phyloP scores from a whole-genome alignment of 2,797 vertebrate species.

The Setipinna tenuifilis region DNA sequence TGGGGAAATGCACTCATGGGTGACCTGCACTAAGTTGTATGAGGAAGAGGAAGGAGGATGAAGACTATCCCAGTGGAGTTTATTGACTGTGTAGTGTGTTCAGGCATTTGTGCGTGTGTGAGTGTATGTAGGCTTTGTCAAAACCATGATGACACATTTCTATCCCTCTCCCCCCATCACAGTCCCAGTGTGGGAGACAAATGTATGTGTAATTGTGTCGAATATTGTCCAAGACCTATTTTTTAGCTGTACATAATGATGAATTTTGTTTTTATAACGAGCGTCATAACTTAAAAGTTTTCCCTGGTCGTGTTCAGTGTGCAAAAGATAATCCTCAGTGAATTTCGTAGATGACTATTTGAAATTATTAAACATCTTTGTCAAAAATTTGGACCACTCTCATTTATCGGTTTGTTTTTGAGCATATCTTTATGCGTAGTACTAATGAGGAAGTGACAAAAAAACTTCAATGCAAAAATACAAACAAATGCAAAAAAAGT shows the following conservation, averaged over 20 bases:
- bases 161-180: not conserved
- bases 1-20: not conserved
- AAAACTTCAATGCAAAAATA: too few species aligned
- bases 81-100: conserved; percentile 12
- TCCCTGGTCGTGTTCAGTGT: conserved; percentile 7
- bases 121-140: not conserved
- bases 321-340: conserved; percentile 28
- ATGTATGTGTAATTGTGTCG: not conserved
- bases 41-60: not conserved
- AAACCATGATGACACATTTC: conserved; percentile 3
- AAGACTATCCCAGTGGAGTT: not conserved
- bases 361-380: conserved; percentile 22
- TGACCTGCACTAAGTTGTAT: conserved; percentile 26
- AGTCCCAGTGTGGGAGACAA: not conserved
- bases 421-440: not conserved
- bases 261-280: conserved; percentile 21
- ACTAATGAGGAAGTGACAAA: not conserved
- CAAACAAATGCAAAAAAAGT: not conserved
- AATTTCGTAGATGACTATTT: conserved; percentile 25
- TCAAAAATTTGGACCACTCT: not conserved
- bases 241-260: conserved; percentile 25
- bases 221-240: conserved; percentile 18
- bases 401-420: not conserved
- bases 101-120: not conserved
- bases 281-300: conserved; percentile 20